Conservation (phyloP, 2,113 vertebrate species). For the Lamprotornis superbus region DNA sequence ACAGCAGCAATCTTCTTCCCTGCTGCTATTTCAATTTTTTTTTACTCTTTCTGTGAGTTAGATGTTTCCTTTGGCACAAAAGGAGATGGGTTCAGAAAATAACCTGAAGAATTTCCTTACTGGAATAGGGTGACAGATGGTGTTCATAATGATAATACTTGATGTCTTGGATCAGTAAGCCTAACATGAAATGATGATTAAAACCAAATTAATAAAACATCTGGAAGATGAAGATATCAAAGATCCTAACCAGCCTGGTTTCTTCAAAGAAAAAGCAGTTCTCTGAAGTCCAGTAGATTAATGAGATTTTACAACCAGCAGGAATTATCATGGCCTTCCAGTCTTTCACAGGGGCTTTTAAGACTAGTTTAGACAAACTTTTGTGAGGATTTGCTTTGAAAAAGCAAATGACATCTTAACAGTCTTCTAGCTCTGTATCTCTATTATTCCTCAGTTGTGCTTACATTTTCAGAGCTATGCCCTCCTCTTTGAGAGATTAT, state of each 20-base stretch:
- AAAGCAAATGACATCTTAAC: neutral
- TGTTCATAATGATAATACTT: constrained; percentile 42
- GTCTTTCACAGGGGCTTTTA: constrained; percentile 18
- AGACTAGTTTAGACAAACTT: constrained; percentile 38
- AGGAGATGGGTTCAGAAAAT: constrained; percentile 19
- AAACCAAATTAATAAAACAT: constrained; percentile 66
- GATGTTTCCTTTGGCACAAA: constrained; percentile 7
- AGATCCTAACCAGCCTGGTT: constrained; percentile 38
- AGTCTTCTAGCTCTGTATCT: neutral
- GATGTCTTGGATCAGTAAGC: constrained; percentile 43
- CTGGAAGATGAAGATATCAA: constrained; percentile 60
- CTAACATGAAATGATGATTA: constrained; percentile 39
- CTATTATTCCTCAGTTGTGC: neutral
- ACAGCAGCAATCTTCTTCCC: neutral
- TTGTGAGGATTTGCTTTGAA: constrained; percentile 19
- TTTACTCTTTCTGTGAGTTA: neutral
- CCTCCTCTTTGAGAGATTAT: neutral
- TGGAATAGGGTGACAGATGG: constrained; percentile 37
- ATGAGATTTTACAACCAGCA: constrained; percentile 40
- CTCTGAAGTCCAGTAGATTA: constrained; percentile 43
- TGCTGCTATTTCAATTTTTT: neutral
- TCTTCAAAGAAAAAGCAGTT: constrained; percentile 48
- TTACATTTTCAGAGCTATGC: neutral
- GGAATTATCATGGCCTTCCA: constrained; percentile 44
- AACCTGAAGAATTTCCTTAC: constrained; percentile 31